Percentiles rank a stretch among this genome's conserved stretches.
Evolutionary conservation across 2,888 invertebrate genomes (phyloP).

Genomic region (Leistus spinibarbis): DNA sequence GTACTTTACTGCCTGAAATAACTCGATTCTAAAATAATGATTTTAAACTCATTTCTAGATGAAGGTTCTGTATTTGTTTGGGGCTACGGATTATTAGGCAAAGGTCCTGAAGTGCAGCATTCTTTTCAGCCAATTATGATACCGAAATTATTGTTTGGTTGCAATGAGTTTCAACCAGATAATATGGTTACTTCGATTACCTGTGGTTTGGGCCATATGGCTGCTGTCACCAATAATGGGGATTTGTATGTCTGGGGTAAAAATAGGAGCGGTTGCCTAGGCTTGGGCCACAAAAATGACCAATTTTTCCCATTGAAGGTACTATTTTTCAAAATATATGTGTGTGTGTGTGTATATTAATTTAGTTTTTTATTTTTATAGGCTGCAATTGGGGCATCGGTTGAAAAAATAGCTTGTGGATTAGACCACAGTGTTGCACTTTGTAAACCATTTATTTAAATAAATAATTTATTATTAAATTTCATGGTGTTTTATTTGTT

Average conservation of each 20-base stretch:
- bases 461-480: not conserved
- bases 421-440: conserved; percentile 84
- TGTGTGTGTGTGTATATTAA: conserved; percentile 11
- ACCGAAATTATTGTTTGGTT: conserved; percentile 82
- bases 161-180: conserved; percentile 79
- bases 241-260: conserved; percentile 93
- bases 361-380: conserved; percentile 67
- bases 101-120: conserved; percentile 79
- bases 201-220: conserved; percentile 78
- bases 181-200: conserved; percentile 68
- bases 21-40: not conserved
- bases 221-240: conserved; percentile 81
- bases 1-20: conserved; percentile 55
- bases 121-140: conserved; percentile 72
- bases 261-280: conserved; percentile 83
- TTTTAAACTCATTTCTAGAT: conserved; percentile 67
- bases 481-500: not conserved
- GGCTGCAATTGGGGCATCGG: conserved; percentile 78
- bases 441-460: conserved; percentile 72
- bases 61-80: conserved; percentile 86
- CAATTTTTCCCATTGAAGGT: conserved; percentile 89
- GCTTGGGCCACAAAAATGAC: conserved; percentile 78
- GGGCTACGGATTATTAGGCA: conserved; percentile 92
- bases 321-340: not conserved
- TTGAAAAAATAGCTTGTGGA: conserved; percentile 76